Conservation (phyloP, 35 echinoderm and acorn worm genomes). For the Lytechinus variegatus region DNA sequence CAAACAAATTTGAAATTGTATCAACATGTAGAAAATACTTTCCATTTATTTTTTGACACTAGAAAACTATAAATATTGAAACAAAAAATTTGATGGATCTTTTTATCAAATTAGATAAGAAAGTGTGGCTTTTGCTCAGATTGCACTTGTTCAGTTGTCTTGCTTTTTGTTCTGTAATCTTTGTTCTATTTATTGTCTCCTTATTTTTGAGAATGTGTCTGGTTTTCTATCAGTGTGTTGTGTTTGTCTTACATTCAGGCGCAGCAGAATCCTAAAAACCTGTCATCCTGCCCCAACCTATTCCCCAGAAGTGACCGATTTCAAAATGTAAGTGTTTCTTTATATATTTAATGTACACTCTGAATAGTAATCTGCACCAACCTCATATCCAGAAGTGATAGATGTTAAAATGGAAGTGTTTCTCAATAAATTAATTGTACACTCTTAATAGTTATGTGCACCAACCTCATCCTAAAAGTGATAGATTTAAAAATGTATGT, state of each 20-base stretch:
- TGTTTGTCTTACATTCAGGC: not conserved
- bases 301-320: conserved; percentile 26
- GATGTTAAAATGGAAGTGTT: too few relatives aligned
- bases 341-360: not conserved
- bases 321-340: conserved; percentile 18
- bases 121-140: not conserved
- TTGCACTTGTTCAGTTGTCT: not conserved
- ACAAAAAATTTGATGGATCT: too few relatives aligned
- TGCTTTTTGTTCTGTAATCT: not conserved
- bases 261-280: conserved; percentile 51
- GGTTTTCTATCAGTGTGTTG: conserved; percentile 39
- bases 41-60: not conserved
- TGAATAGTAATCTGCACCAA: too few relatives aligned
- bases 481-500: too few relatives aligned
- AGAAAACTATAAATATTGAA: too few relatives aligned
- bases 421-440: too few relatives aligned
- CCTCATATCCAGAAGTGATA: too few relatives aligned
- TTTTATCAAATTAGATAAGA: not conserved
- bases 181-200: not conserved
- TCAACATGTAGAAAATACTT: not conserved
- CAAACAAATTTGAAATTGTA: not conserved
- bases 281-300: conserved; percentile 48
- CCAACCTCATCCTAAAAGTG: too few relatives aligned
- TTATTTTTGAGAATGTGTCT: not conserved
- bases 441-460: too few relatives aligned